Conservation (phyloP, 2,113 vertebrate genomes). For the Hippopotamus amphibius region DNA sequence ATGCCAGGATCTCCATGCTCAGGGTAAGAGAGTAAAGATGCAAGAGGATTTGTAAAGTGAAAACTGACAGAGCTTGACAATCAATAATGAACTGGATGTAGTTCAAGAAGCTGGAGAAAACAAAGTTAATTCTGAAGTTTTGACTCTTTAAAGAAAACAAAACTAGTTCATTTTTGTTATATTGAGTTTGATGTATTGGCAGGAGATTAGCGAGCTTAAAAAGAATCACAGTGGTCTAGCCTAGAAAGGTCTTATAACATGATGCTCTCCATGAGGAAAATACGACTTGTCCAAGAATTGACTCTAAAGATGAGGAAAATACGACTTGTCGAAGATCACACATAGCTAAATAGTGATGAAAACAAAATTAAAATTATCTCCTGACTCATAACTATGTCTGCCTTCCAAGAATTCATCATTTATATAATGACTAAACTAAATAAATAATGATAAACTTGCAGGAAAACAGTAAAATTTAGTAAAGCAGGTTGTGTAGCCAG, state of each 20-base stretch:
- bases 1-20: not conserved
- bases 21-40: not conserved
- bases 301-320: not conserved
- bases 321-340: not conserved
- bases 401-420: not conserved
- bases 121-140: slow-evolving; percentile 13
- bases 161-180: not conserved
- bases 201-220: not conserved
- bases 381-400: not conserved
- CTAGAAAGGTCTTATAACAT: not conserved
- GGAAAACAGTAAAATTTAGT: not conserved
- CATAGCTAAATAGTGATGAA: not conserved
- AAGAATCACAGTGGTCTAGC: not conserved
- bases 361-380: not conserved
- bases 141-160: not conserved
- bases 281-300: not conserved
- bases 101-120: not conserved
- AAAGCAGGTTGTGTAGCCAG: not conserved
- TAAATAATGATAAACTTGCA: not conserved
- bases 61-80: not conserved
- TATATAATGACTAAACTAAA: not conserved
- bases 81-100: not conserved
- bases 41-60: not conserved
- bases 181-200: not conserved
- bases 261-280: not conserved